Base-by-base conservation (phyloP, 2,888 invertebrate genomes). In the Plagodis dolabraria region DNA sequence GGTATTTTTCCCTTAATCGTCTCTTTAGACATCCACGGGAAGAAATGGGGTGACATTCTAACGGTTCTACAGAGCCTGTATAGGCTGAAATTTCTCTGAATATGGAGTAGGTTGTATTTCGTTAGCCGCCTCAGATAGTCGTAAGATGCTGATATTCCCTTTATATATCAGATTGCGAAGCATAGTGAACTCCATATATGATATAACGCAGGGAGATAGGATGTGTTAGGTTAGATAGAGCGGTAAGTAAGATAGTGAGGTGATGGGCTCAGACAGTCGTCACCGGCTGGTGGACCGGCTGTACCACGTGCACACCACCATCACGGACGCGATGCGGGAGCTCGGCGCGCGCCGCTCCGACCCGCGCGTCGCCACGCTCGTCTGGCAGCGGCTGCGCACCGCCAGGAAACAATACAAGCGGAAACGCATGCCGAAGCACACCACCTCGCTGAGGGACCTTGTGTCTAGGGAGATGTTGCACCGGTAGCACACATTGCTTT, bases 241-340 rank as follows among this genome's bases (percentile, higher is more conserved):
- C 64, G 62, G 66, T 70, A 71, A 76, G 74, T 74, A 74, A 73
- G 73, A 63, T 69, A 66, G 68, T 67, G 63, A 64, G 73, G 63
- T 76, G 70, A 74, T 70, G 72, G 81, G 80, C 83, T 84, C 86
- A 90, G 90, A 83, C 86, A 91, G 91, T 87, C 78, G 80, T 80
- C 86, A 85, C 79, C 82, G 82, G 73, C 81, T 85, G 72, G 82
- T 80, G 75, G 80, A 85, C 76, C 83, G 84, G 72, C 76, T 82
- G 80, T 80, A 79, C 75, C 75, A 80, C 81, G 85, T 83, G 78
- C 71, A 80, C 65, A 69, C 65, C 68, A 69, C 77, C 47, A 83
- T 84, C 60, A 36, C 56, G 51, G 51, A 63, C 50, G 82, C 69
- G 33, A 79, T 83, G 79, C 57, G 33, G 2, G 79, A 82, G 63